Percentiles rank a stretch among this genome's conserved stretches.
phyloP scores from a whole-genome alignment of 1,140 invertebrate genomes.

The Pollicipes pollicipes region DNA sequence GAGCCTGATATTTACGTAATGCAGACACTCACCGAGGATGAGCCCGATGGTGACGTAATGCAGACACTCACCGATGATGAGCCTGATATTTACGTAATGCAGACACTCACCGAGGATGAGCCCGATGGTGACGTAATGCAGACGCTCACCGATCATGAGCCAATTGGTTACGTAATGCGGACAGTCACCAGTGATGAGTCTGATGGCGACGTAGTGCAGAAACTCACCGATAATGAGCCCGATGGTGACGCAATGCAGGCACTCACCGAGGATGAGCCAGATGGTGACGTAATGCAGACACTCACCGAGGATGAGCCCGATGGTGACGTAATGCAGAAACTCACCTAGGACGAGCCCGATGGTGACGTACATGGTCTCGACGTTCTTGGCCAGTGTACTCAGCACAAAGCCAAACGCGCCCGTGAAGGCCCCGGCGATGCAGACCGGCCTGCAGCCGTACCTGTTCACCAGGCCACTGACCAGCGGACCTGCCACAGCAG shows the following conservation, averaged over 20 bases:
- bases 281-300: conserved; percentile 45
- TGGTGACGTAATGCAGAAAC: conserved; percentile 17
- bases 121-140: too few relatives aligned
- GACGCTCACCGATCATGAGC: too few relatives aligned
- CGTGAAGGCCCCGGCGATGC: conserved; percentile 65
- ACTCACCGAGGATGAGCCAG: background rate
- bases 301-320: background rate
- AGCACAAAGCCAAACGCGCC: conserved; percentile 51
- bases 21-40: too few relatives aligned
- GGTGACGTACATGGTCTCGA: conserved; percentile 64
- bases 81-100: too few relatives aligned
- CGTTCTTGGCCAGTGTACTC: conserved; percentile 53
- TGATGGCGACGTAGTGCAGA: too few relatives aligned
- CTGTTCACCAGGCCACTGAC: conserved; percentile 91
- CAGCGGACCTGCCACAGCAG: conserved; percentile 59
- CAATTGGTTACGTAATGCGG: too few relatives aligned
- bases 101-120: too few relatives aligned
- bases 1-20: too few relatives aligned
- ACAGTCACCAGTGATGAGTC: too few relatives aligned
- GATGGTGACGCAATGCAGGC: background rate
- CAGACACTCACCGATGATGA: too few relatives aligned
- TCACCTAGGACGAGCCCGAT: conserved; percentile 66
- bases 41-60: too few relatives aligned
- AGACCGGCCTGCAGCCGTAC: conserved; percentile 75
- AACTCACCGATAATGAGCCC: background rate